Base-by-base conservation (phyloP, 2,113 vertebrate genomes). In the Crotalus viridis region DNA sequence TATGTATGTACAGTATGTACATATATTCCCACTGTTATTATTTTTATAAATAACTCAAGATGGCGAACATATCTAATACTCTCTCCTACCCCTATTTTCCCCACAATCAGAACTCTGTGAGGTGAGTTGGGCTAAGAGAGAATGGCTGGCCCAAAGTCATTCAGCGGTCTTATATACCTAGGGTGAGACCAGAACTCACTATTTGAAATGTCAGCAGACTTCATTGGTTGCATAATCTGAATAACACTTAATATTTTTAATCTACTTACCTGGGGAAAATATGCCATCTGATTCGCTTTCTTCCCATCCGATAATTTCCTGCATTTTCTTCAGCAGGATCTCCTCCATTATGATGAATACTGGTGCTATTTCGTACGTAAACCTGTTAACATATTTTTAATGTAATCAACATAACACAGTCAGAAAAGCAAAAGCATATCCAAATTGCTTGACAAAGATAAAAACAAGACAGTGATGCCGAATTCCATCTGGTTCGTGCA, bases 241-340 rank as follows among this genome's bases (percentile, higher is more conserved):
- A n/a, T 2, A 55, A 59, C 1, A 59, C 1, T 52, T 81, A 91
- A 46, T 89, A 46, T 87, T 91, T 22, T 46, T 39, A 89, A 10
- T 88, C 46, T 94, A 87, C 87, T 87, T 94, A 98, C 96, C 97
- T 94, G 97, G 96, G 95, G 94, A 98, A 96, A 98, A 98, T 88
- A 98, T 95, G 5, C 96, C 97, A 86, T 97, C 97, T 91, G 96
- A 96, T 94, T 98, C 96, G 86, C 93, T 94, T 46, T 97, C 93
- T 81, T 51, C 88, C 96, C 96, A 98, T 88, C 96, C 97, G 92
- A 98, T 94, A 9, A 98, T 97, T 95, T 96, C 93, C 43, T 94
- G 93, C 97, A 98, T 98, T 96, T 98, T 98, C 89, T 95, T 98
- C 48, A 98, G 96, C 90, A 98, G 90, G 74, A 97, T 91, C 9